Conservation (phyloP, 2,797 vertebrate genomes). For the Brachymystax lenok region DNA sequence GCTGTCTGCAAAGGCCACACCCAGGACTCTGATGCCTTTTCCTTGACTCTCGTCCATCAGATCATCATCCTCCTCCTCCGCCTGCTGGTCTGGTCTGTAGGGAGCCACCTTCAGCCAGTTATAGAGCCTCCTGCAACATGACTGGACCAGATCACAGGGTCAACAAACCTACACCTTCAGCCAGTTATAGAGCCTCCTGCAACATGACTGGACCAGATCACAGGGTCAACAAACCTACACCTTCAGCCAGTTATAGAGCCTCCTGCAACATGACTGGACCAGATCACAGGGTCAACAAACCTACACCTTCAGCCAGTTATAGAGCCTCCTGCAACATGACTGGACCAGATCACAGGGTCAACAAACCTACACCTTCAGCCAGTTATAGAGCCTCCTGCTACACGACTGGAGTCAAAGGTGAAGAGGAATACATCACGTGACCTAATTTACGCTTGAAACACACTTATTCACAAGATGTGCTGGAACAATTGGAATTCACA, state of each 20-base stretch:
- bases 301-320: not conserved
- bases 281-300: not conserved
- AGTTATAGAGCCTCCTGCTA: not conserved
- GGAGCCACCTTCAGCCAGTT: conserved; percentile 96
- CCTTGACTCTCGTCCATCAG: conserved; percentile 97
- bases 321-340: conserved; percentile 49
- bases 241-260: not conserved
- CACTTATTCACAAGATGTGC: not conserved
- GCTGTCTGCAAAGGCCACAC: conserved; percentile 91
- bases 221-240: not conserved
- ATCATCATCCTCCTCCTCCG: conserved; percentile 97
- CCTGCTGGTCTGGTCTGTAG: conserved; percentile 95
- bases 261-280: conserved; percentile 62
- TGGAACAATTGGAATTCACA: not conserved
- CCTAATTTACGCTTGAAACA: not conserved
- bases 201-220: conserved; percentile 63
- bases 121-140: conserved; percentile 93
- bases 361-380: not conserved
- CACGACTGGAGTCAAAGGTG: not conserved
- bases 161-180: not conserved
- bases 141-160: conserved; percentile 63
- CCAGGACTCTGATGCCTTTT: conserved; percentile 94
- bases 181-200: not conserved
- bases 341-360: conserved; percentile 43
- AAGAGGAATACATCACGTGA: not conserved